Conservation (phyloP, 1,140 invertebrate genomes). For the Bactericera cockerelli region DNA sequence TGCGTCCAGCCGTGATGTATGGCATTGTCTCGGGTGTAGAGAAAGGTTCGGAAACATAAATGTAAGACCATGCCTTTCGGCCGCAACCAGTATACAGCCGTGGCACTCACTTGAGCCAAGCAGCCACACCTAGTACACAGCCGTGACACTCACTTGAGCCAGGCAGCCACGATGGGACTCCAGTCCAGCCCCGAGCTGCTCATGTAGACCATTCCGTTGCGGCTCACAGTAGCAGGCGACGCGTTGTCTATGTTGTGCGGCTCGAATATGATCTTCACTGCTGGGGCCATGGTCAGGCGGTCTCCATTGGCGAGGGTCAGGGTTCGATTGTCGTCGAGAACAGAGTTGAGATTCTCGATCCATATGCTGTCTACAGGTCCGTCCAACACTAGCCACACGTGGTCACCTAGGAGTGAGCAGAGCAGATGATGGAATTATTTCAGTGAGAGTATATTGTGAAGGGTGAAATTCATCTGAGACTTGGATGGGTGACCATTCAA, state of each 20-base stretch:
- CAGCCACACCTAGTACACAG: too few relatives aligned
- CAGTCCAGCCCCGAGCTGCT: slow-evolving; percentile 86
- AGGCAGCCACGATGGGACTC: slow-evolving; percentile 66
- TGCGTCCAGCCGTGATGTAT: too few relatives aligned
- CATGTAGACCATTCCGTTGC: slow-evolving; percentile 97
- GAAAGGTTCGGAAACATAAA: too few relatives aligned
- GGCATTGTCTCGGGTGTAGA: too few relatives aligned
- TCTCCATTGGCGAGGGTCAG: slow-evolving; percentile 87
- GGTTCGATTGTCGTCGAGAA: slow-evolving; percentile 89
- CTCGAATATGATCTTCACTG: slow-evolving; percentile 91
- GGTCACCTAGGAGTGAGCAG: too few relatives aligned
- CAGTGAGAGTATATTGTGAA: background rate
- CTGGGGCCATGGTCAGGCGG: slow-evolving; percentile 76
- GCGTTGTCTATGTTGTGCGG: slow-evolving; percentile 94
- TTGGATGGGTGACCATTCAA: too few relatives aligned
- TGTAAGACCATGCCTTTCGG: too few relatives aligned
- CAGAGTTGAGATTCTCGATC: slow-evolving; percentile 96
- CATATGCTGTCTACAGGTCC: slow-evolving; percentile 92
- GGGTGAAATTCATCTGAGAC: background rate
- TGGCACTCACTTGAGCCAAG: too few relatives aligned
- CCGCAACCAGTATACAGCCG: too few relatives aligned
- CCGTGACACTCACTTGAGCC: slow-evolving; percentile 56
- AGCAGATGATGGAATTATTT: slow-evolving; percentile 14
- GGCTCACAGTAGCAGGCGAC: slow-evolving; percentile 85
- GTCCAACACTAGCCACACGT: slow-evolving; percentile 85